Base-by-base conservation (phyloP, 1,140 invertebrate species). In the Eueides isabella region DNA sequence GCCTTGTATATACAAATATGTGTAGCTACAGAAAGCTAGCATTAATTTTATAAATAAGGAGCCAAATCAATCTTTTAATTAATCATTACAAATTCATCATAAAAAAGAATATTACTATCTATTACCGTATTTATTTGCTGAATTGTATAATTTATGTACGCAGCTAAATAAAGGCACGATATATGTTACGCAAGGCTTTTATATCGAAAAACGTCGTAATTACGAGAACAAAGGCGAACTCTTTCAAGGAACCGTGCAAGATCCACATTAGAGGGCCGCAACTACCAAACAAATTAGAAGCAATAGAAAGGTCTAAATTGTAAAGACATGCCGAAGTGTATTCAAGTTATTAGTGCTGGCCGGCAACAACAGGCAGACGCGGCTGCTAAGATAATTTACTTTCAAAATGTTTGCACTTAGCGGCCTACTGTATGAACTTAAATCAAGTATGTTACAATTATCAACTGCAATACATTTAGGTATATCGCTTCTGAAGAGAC, bases 241-340 rank as follows among this genome's bases (percentile, higher is more conserved):
- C 79, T 89, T 88, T 87, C 82, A 85, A 78, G 78, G 48, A 28
- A 66, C 85, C 86, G 83, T 62, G 77, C 72, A 72, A 83, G 85
- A 79, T 78, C 87, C 81, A 89, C 84, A 89, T 91, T 89, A 89
- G 88, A 91, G 86, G 76, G 87, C 88, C 86, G 87, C 85, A 79
- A 71, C 67, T 48, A 79, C 77, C 84, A 87, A n/a, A 90, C 86
- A 88, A 87, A 89, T 88, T 91, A 87, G 79, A 80, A 75, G 74
- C 85, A 88, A 90, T 89, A 86, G 81, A 82, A 81, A 81, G 85
- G 72, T 85, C 85, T 88, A 90, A 90, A 82, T 68, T 76, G 83
- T 76, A 78, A 84, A 87, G 82, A 82, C 79, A 75, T 74, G 77
- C 86, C 87, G 87, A 81, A 74, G 89, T 91, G 80, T 89, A 77